Conservation (phyloP, 2,888 invertebrate genomes). For the Lordiphosa fenestrarum region DNA sequence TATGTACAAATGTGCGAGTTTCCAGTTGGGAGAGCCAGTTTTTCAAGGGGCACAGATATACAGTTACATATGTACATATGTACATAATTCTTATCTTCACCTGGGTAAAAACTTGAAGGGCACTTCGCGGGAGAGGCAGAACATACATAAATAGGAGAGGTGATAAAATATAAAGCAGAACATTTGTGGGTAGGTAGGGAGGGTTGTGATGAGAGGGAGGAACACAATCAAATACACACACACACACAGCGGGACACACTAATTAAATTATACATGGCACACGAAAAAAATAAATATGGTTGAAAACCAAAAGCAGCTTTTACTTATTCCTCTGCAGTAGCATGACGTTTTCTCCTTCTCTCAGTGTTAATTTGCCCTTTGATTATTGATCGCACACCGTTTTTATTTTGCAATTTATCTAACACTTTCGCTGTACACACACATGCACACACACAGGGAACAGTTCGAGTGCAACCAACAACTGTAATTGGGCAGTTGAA, state of each 20-base stretch:
- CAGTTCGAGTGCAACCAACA: no score
- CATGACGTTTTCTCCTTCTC: slow-evolving; percentile 44
- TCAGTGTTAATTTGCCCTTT: background rate
- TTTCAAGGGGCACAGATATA: background rate
- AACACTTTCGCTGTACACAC: no score
- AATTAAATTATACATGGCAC: slow-evolving; percentile 54
- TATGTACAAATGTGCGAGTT: background rate
- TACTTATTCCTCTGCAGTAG: slow-evolving; percentile 76
- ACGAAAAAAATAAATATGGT: slow-evolving; percentile 30
- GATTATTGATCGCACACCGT: background rate
- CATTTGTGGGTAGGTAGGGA: background rate
- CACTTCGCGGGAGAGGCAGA: slow-evolving; percentile 13
- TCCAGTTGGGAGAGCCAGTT: slow-evolving; percentile 15
- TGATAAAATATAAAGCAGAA: slow-evolving; percentile 2
- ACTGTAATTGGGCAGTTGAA: no score
- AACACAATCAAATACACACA: slow-evolving; percentile 12
- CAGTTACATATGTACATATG: background rate
- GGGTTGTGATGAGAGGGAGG: slow-evolving; percentile 2
- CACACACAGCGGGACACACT: slow-evolving; percentile 36
- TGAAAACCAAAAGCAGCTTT: slow-evolving; percentile 54
- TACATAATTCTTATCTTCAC: slow-evolving; percentile 19
- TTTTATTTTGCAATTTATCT: background rate
- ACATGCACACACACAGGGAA: no score
- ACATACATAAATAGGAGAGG: slow-evolving; percentile 7
- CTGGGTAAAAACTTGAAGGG: slow-evolving; percentile 28